Evolutionary conservation across 1,140 invertebrate species (phyloP).

Genomic region (Psilanteris sp.): DNA sequence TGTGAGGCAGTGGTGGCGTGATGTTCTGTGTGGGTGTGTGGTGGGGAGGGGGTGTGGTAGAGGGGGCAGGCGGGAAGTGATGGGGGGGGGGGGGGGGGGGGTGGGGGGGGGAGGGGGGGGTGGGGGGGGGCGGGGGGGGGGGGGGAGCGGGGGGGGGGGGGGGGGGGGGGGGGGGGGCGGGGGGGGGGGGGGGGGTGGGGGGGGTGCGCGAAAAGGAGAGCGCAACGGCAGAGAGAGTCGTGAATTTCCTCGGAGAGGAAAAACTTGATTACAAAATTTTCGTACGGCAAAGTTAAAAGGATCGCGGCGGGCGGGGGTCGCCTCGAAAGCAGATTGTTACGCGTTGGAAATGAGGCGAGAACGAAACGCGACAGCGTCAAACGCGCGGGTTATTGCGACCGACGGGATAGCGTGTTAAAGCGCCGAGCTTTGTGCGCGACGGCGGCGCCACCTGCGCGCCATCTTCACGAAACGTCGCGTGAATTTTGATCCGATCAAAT

Average conservation of each 20-base stretch:
- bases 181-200: constrained; percentile 13
- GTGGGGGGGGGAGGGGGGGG: constrained; percentile 48
- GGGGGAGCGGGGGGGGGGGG: neutral
- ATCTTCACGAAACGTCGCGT: constrained; percentile 38
- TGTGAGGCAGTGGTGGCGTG: no score
- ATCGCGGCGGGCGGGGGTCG: constrained; percentile 36
- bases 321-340: constrained; percentile 47
- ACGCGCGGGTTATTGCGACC: constrained; percentile 75
- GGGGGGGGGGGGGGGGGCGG: neutral
- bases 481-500: constrained; percentile 47
- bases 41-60: no score
- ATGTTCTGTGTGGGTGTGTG: no score
- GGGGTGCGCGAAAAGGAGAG: constrained; percentile 14
- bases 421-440: constrained; percentile 61
- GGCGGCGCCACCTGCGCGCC: constrained; percentile 54
- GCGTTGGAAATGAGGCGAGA: constrained; percentile 60
- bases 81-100: constrained; percentile 21
- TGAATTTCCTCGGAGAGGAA: constrained; percentile 66
- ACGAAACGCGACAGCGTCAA: constrained; percentile 66
- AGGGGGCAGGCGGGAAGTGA: no score
- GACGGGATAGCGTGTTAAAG: constrained; percentile 73
- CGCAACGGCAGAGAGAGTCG: constrained; percentile 47
- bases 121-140: neutral
- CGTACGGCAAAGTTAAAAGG: constrained; percentile 68
- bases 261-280: constrained; percentile 79